Conservation (phyloP, 2,113 vertebrate species). For the Tachycineta bicolor region DNA sequence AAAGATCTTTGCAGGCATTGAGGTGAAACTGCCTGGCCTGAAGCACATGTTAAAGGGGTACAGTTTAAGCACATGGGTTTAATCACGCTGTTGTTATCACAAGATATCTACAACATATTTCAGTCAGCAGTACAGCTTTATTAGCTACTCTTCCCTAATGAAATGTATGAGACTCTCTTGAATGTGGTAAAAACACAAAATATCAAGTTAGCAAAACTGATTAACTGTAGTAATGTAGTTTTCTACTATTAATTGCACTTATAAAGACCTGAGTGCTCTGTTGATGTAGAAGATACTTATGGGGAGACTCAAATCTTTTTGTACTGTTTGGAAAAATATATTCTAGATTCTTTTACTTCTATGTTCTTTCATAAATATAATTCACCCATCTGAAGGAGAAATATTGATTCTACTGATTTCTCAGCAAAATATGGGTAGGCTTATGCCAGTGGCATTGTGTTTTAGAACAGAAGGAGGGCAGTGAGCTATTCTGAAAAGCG, state of each 20-base stretch:
- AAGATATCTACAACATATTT: background rate
- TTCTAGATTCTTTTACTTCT: background rate
- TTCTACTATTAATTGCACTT: constrained; percentile 41
- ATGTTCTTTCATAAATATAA: background rate
- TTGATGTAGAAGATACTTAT: constrained; percentile 18
- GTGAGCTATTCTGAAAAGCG: background rate
- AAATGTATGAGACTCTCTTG: constrained; percentile 8
- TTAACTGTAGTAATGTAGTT: constrained; percentile 15
- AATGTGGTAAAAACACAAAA: constrained; percentile 50
- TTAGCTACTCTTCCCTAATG: constrained; percentile 1
- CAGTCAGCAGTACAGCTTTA: background rate
- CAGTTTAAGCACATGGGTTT: background rate
- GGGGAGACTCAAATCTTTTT: constrained; percentile 19
- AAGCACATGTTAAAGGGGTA: background rate
- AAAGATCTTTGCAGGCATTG: background rate
- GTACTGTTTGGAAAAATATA: background rate
- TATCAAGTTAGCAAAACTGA: constrained; percentile 46
- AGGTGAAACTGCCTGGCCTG: background rate
- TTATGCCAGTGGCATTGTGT: background rate
- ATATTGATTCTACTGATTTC: background rate
- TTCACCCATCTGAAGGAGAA: background rate
- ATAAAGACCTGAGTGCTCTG: background rate
- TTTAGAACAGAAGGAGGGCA: background rate
- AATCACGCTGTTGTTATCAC: background rate
- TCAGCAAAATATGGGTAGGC: background rate